These are phyloP conservation scores for Anseranas semipalmata DNA, from an alignment of 2,113 vertebrate species.

Conservation along the genomic window DNA sequence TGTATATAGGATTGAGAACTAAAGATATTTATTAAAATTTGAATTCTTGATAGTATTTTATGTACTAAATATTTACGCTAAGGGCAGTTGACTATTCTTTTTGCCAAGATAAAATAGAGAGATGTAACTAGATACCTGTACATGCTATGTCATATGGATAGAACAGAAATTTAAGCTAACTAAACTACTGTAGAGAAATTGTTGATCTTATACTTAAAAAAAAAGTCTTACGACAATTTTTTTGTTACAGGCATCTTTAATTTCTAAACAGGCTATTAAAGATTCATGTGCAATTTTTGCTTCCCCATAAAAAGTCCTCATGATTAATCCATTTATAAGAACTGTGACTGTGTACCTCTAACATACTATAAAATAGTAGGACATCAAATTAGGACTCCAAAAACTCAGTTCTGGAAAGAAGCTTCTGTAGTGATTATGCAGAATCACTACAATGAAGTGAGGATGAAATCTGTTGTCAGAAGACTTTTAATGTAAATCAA, in stretches of 20 bases:
- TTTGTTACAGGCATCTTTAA: background rate
- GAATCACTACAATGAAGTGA: background rate
- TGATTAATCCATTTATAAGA: background rate
- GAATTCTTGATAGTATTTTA: conserved; percentile 79
- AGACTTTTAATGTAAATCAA: background rate
- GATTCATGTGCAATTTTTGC: conserved; percentile 52
- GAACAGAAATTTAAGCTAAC: conserved; percentile 45
- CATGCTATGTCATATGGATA: conserved; percentile 35
- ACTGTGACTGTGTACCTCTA: background rate
- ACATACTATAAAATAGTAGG: background rate
- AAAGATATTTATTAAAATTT: conserved; percentile 93
- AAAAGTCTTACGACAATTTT: background rate
- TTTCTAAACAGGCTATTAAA: conserved; percentile 37
- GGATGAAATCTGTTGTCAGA: background rate
- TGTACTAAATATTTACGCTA: conserved; percentile 71
- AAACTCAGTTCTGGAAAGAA: background rate
- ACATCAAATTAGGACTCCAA: background rate
- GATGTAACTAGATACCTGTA: conserved; percentile 12
- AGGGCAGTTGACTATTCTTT: conserved; percentile 54
- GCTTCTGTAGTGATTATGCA: background rate
- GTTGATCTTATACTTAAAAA: conserved; percentile 27
- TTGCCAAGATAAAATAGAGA: conserved; percentile 41
- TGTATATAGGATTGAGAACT: conserved; percentile 91
- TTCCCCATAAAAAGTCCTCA: background rate
- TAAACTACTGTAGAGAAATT: conserved; percentile 49